phyloP scores from a whole-genome alignment of 92 coral and sea anemone genomes.

The Parazoanthus swiftii region DNA sequence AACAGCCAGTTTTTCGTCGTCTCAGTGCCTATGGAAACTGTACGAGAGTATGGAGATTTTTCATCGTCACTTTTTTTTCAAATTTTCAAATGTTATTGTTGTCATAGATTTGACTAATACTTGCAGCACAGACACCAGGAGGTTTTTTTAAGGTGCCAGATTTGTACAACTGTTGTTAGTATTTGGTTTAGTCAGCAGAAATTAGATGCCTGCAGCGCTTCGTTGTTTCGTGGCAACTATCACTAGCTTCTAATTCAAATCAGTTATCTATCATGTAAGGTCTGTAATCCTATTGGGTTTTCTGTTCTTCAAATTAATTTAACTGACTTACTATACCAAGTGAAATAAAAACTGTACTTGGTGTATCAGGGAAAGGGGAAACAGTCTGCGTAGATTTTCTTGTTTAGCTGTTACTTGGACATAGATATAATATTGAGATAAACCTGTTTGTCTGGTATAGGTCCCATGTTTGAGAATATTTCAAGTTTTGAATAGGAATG shows the following conservation, averaged over 20 bases:
- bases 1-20: not conserved
- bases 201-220: not conserved
- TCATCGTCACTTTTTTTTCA: not conserved
- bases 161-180: not conserved
- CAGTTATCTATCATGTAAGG: not conserved
- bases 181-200: not conserved
- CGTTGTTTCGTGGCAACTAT: not conserved
- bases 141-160: not conserved
- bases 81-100: too few species aligned
- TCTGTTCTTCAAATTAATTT: not conserved
- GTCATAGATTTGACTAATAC: not conserved
- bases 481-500: not conserved
- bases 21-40: not conserved
- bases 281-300: not conserved
- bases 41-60: not conserved
- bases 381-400: not conserved
- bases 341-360: not conserved
- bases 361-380: not conserved
- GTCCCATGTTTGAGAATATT: not conserved
- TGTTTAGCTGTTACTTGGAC: not conserved
- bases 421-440: not conserved
- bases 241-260: not conserved
- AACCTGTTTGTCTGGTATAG: not conserved
- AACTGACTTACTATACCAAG: not conserved
- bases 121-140: not conserved